Base-by-base conservation (phyloP, 2,888 invertebrate species). In the Cephus pygmeus region DNA sequence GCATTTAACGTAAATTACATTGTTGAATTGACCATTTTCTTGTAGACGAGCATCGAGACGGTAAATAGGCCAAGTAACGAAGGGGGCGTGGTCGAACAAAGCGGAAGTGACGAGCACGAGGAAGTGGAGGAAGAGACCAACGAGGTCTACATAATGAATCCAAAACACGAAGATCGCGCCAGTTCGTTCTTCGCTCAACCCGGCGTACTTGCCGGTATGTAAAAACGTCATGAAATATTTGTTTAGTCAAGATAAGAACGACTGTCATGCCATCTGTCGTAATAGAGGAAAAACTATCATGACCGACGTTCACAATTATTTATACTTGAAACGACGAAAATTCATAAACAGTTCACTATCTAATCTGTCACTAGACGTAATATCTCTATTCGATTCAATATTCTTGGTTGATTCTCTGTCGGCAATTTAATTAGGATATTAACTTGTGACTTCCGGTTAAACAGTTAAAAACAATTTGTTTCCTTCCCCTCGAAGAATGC, bases 121-220 rank as follows among this genome's bases (percentile, higher is more conserved):
- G 90, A 88, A 71, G 89, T 89, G 79, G 82, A 85, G 68, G 88
- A 90, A 85, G 86, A 88, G 92, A 93, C 93, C 92, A 94, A 93
- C 93, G 95, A 94, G 86, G 95, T 95, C 79, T 93, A 94, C 92
- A 96, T 96, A 92, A 97, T 97, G 96, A 96, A 96, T 93, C 94
- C 95, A 83, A 96, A 96, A 92, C 93, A 95, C 84, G 96, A 96
- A 88, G 97, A 97, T 91, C 94, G 96, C 89, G 95, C 96, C 90
- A 96, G 97, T 91, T 97, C 97, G 90, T 97, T 98, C 95, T 98
- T 98, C 92, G 97, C 97, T 87, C 98, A 98, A 93, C 98, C 98
- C 69, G 98, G 97, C 92, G 97, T 98, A 85, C 94, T 98, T 89
- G 98, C 97, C 92, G 98, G 98, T 98, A 90, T 90, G 91, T 89